Conservation (phyloP, 2,797 vertebrate genomes). For the Urocyon cinereoargenteus region DNA sequence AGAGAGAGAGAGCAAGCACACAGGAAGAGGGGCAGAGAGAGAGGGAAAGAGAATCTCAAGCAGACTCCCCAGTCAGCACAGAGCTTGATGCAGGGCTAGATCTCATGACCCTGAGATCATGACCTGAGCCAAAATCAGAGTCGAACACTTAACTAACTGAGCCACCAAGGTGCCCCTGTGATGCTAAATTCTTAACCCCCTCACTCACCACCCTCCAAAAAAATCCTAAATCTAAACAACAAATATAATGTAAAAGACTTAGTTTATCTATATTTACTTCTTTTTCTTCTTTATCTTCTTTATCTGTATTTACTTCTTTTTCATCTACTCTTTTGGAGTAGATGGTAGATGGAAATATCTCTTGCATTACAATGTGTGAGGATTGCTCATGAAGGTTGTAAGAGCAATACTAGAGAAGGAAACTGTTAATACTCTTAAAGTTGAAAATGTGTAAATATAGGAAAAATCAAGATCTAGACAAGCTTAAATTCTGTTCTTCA, state of each 20-base stretch:
- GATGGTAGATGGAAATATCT: background rate
- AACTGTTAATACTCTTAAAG: background rate
- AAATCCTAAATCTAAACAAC: background rate
- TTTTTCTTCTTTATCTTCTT: conserved; percentile 17
- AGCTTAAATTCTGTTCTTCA: background rate
- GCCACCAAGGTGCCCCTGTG: background rate
- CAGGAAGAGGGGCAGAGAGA: background rate
- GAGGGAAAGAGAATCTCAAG: background rate
- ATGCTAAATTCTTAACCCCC: background rate
- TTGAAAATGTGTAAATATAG: background rate
- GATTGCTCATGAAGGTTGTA: background rate
- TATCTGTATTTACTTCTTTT: background rate
- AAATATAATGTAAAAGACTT: background rate
- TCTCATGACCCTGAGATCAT: background rate
- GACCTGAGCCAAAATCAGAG: background rate
- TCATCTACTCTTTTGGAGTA: too few relatives aligned
- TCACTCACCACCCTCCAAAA: background rate
- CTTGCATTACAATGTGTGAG: background rate
- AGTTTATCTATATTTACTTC: background rate
- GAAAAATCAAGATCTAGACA: background rate
- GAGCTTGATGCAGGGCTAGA: background rate
- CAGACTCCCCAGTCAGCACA: background rate
- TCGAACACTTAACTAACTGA: background rate
- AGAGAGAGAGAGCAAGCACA: background rate
- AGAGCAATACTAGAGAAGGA: background rate